phyloP scores from a whole-genome alignment of 1,140 invertebrate species.

The Hycleus phaleratus region DNA sequence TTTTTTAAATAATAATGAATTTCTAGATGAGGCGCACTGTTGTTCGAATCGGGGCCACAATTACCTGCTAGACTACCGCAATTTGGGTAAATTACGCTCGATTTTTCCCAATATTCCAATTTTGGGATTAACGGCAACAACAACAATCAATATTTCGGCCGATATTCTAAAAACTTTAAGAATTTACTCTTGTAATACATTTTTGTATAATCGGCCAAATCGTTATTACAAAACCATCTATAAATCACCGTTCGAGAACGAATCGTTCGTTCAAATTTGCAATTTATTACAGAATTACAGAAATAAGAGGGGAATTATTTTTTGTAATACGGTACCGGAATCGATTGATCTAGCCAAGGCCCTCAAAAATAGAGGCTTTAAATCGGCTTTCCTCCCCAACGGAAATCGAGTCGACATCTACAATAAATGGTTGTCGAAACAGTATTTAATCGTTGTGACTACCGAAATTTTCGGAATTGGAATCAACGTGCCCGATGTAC shows the following conservation, averaged over 20 bases:
- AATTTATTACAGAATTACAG: constrained; percentile 54
- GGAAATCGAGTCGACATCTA: constrained; percentile 66
- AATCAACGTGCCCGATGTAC: constrained; percentile 92
- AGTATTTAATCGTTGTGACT: constrained; percentile 54
- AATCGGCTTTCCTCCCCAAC: constrained; percentile 75
- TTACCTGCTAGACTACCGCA: constrained; percentile 89
- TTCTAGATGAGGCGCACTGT: constrained; percentile 96
- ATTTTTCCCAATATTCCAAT: constrained; percentile 61
- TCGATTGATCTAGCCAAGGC: constrained; percentile 68
- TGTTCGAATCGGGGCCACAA: constrained; percentile 97
- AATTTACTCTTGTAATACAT: constrained; percentile 82
- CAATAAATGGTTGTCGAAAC: constrained; percentile 75
- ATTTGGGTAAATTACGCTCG: constrained; percentile 58
- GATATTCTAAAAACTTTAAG: constrained; percentile 86
- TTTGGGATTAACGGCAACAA: constrained; percentile 92
- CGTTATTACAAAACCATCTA: constrained; percentile 61
- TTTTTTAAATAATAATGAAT: constrained; percentile 26
- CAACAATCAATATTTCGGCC: constrained; percentile 77
- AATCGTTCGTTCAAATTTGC: constrained; percentile 33
- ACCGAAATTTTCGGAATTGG: constrained; percentile 98
- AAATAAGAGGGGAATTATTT: constrained; percentile 83
- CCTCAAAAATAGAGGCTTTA: constrained; percentile 59
- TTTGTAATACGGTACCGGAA: constrained; percentile 90
- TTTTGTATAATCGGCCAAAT: constrained; percentile 84
- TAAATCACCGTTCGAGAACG: constrained; percentile 47